A percentile compares a stretch with the other conserved stretches of the same genome.
These are phyloP conservation scores for Drosophila parvula DNA, from an alignment of 1,140 invertebrate genomes.

Conservation along the genomic window DNA sequence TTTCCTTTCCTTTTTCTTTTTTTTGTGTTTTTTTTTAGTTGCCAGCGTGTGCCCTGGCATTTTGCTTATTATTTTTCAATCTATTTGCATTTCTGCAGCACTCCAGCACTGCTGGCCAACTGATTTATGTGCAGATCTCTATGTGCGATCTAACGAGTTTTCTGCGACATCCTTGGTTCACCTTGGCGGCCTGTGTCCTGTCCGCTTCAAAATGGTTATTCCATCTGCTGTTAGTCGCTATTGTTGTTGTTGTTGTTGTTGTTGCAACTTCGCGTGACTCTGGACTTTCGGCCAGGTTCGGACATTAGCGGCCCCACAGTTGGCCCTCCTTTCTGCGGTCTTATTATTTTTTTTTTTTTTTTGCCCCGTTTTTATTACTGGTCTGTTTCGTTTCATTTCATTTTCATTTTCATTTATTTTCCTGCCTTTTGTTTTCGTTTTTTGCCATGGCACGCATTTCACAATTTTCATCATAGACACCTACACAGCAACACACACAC, in stretches of 20 bases:
- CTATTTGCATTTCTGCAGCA: conserved; percentile 66
- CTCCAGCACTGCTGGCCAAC: conserved; percentile 14
- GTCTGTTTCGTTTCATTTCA: conserved; percentile 46
- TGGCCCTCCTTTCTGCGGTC: neutral
- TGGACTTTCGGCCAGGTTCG: conserved; percentile 67
- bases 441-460: conserved; percentile 63
- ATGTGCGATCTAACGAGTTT: conserved; percentile 22
- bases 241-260: conserved; percentile 45
- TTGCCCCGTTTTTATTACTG: conserved; percentile 48
- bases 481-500: conserved; percentile 24
- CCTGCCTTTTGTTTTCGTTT: conserved; percentile 18
- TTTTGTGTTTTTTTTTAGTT: too few relatives aligned
- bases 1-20: conserved; percentile 35
- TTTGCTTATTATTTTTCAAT: conserved; percentile 73
- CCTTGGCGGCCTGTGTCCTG: conserved; percentile 42
- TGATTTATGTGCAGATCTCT: conserved; percentile 58
- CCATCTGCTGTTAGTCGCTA: conserved; percentile 3
- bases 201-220: conserved; percentile 30
- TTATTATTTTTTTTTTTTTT: conserved; percentile 24
- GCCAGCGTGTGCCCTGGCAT: conserved; percentile 41
- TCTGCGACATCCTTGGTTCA: conserved; percentile 62
- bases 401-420: conserved; percentile 36
- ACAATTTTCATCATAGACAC: conserved; percentile 65
- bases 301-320: conserved; percentile 53
- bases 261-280: conserved; percentile 73